A percentile compares a stretch with the other conserved stretches of the same genome.
phyloP scores from a whole-genome alignment of 2,113 vertebrate species.

The Scomber colias region DNA sequence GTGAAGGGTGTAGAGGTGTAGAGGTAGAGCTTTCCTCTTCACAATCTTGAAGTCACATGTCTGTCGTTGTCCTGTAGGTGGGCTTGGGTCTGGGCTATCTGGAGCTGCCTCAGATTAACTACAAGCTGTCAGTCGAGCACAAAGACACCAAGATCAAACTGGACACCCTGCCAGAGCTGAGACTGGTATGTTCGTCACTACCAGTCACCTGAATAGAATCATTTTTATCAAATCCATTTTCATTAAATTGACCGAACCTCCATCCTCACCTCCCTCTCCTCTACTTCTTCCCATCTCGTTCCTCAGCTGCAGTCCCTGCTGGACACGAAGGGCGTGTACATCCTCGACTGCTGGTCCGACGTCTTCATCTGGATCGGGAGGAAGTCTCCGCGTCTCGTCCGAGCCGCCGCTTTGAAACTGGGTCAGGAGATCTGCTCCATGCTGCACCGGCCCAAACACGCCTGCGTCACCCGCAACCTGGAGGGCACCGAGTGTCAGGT shows the following conservation, averaged over 20 bases:
- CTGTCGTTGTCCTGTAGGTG: slow-evolving; percentile 82
- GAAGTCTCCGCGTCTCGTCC: slow-evolving; percentile 94
- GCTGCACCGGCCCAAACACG: slow-evolving; percentile 95
- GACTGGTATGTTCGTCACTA: slow-evolving; percentile 87
- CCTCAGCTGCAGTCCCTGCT: slow-evolving; percentile 93
- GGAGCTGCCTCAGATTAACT: slow-evolving; percentile 98
- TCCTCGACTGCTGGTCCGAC: slow-evolving; percentile 98
- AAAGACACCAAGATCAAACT: slow-evolving; percentile 90
- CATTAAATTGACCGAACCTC: background rate
- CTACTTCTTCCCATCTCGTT: background rate
- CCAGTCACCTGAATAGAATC: background rate
- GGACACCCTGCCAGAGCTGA: slow-evolving; percentile 92
- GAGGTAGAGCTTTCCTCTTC: slow-evolving; percentile 1
- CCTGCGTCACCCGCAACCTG: slow-evolving; percentile 92
- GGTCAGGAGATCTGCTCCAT: slow-evolving; percentile 97
- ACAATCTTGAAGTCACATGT: background rate
- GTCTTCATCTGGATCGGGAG: slow-evolving; percentile 99
- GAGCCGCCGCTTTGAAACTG: slow-evolving; percentile 95
- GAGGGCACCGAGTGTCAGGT: slow-evolving; percentile 97
- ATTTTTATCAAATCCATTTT: background rate
- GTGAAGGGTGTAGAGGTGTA: background rate
- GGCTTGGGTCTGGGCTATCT: slow-evolving; percentile 96
- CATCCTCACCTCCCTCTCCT: background rate
- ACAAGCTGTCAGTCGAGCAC: slow-evolving; percentile 97
- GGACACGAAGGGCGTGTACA: slow-evolving; percentile 95